Evolutionary conservation across 35 echinoderm and acorn worm genomes (phyloP).

Genomic region (Hemicentrotus pulcherrimus): DNA sequence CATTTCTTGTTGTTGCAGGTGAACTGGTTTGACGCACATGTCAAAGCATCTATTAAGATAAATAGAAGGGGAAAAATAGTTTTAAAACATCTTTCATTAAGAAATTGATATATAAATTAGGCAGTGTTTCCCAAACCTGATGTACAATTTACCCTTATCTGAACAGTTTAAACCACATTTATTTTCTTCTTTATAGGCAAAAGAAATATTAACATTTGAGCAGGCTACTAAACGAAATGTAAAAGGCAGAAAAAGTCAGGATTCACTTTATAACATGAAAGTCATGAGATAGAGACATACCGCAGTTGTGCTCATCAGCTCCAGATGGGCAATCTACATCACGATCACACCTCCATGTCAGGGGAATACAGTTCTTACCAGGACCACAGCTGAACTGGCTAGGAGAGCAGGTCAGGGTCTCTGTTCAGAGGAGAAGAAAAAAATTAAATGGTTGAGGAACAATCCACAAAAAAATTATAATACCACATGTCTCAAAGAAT

Average conservation of each 20-base stretch:
- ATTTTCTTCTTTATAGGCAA: no score
- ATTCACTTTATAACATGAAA: background rate
- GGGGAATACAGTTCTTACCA: slow-evolving; percentile 70
- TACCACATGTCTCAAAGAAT: background rate
- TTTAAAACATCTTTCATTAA: no score
- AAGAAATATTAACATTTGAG: no score
- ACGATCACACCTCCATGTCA: slow-evolving; percentile 75
- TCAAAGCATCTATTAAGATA: slow-evolving; percentile 34
- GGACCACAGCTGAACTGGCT: slow-evolving; percentile 61
- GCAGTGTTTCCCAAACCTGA: no score
- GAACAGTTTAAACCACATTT: no score
- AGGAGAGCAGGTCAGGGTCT: slow-evolving; percentile 49
- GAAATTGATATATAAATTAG: no score
- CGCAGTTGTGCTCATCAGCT: slow-evolving; percentile 69
- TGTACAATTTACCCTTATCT: no score
- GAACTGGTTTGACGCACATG: slow-evolving; percentile 71
- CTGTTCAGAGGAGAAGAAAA: slow-evolving; percentile 32
- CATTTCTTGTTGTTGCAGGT: slow-evolving; percentile 75
- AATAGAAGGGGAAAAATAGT: background rate
- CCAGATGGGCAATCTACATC: slow-evolving; percentile 75
- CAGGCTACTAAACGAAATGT: background rate
- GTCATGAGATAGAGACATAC: slow-evolving; percentile 22
- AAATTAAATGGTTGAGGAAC: background rate
- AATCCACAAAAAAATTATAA: background rate
- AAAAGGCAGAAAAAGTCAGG: background rate